phyloP scores from a whole-genome alignment of 2,888 invertebrate genomes.

The Cylindroiulus punctatus region DNA sequence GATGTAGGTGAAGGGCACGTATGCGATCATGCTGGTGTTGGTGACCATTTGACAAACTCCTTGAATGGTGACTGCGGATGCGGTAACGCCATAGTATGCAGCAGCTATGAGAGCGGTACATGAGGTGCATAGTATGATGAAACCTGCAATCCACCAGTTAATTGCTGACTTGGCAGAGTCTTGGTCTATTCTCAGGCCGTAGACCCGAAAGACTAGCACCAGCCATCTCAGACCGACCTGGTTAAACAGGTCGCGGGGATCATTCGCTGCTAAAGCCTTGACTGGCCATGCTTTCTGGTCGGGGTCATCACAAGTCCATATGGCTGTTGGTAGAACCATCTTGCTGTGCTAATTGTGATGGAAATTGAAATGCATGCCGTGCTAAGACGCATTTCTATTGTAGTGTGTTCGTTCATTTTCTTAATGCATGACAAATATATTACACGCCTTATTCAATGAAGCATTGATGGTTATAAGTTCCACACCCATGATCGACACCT shows the following conservation, averaged over 20 bases:
- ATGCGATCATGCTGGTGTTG: background rate
- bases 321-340: background rate
- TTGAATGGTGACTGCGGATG: background rate
- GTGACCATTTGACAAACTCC: background rate
- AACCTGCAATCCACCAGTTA: background rate
- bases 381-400: background rate
- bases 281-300: background rate
- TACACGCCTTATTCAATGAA: background rate
- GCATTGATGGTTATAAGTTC: background rate
- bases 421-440: background rate
- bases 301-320: background rate
- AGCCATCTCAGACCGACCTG: slow-evolving; percentile 2
- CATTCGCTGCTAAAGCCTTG: background rate
- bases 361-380: background rate
- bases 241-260: background rate
- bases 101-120: background rate
- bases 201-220: background rate
- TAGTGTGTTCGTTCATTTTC: background rate
- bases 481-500: too few relatives aligned
- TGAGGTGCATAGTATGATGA: background rate
- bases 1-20: background rate
- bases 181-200: background rate
- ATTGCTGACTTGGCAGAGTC: background rate
- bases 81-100: background rate
- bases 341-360: background rate